These are phyloP conservation scores for Rhynchophorus ferrugineus DNA, from an alignment of 1,140 invertebrate species.

Conservation along the genomic window DNA sequence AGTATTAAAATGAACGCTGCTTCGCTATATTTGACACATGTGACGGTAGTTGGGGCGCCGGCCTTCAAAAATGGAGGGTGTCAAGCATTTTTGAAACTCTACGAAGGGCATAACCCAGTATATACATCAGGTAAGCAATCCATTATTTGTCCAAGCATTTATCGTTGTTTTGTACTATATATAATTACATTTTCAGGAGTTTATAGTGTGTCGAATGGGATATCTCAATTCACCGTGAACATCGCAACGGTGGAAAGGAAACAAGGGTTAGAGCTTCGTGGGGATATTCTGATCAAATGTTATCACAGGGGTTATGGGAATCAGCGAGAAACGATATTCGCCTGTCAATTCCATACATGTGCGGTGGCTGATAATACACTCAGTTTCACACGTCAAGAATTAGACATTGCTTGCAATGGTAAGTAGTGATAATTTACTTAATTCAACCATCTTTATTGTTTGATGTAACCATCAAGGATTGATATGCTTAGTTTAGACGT, in stretches of 20 bases:
- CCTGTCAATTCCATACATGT: conserved; percentile 88
- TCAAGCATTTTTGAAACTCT: conserved; percentile 72
- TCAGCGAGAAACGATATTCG: conserved; percentile 60
- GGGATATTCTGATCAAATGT: conserved; percentile 84
- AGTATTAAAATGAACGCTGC: conserved; percentile 79
- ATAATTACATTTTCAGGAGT: conserved; percentile 45
- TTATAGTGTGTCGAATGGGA: conserved; percentile 59
- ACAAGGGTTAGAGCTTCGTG: conserved; percentile 66
- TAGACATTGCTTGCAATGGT: conserved; percentile 78
- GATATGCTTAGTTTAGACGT: no score
- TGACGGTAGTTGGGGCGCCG: conserved; percentile 77
- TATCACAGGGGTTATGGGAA: conserved; percentile 58
- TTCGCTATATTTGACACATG: conserved; percentile 77
- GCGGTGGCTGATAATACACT: conserved; percentile 76
- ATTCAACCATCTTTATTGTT: no score
- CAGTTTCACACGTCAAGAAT: conserved; percentile 74
- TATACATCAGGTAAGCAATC: conserved; percentile 65
- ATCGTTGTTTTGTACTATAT: no score
- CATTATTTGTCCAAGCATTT: background rate
- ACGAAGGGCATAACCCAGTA: conserved; percentile 79
- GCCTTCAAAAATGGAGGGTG: conserved; percentile 67
- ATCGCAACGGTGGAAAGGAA: conserved; percentile 52
- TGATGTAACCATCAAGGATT: no score
- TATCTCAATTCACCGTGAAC: conserved; percentile 61
- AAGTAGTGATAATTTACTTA: no score